A percentile compares a stretch with the other conserved stretches of the same genome.
phyloP scores from a whole-genome alignment of 2,113 vertebrate species.

The Sorex fumeus region DNA sequence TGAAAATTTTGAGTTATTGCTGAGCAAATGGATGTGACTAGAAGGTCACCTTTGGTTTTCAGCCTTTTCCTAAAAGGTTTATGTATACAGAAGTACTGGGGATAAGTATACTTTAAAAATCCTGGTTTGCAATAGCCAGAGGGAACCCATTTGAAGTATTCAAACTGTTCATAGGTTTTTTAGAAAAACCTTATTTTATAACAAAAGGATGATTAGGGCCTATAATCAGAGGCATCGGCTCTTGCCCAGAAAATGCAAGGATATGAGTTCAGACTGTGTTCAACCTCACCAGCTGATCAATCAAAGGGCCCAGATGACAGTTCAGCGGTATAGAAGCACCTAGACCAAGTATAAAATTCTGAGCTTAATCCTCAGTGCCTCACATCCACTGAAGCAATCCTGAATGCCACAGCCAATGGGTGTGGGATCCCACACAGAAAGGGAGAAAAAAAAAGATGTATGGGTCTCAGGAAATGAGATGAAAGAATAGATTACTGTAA shows the following conservation, averaged over 20 bases:
- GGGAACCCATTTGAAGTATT: neutral
- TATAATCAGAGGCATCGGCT: no score
- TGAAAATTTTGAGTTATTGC: constrained; percentile 2
- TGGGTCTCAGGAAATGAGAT: constrained; percentile 11
- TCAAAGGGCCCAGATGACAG: no score
- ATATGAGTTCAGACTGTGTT: no score
- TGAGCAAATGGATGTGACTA: constrained; percentile 29
- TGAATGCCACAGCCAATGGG: no score
- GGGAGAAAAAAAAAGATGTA: neutral
- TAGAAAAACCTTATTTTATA: constrained; percentile 11
- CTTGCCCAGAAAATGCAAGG: no score
- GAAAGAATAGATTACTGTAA: neutral
- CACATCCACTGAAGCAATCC: no score
- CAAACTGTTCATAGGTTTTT: constrained; percentile 23
- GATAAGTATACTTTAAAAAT: neutral
- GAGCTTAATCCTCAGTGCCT: no score
- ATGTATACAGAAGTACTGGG: neutral
- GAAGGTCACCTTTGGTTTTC: neutral
- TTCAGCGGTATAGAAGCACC: no score
- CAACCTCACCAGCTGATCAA: no score
- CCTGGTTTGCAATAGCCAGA: neutral
- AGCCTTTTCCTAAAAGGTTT: constrained; percentile 30
- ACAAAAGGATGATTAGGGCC: neutral
- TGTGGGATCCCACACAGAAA: no score
- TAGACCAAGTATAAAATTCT: no score